Evolutionary conservation across 2,888 invertebrate species (phyloP), one percentile per base, ranked within the genome.

Genomic region (Archips crataeganus): DNA sequence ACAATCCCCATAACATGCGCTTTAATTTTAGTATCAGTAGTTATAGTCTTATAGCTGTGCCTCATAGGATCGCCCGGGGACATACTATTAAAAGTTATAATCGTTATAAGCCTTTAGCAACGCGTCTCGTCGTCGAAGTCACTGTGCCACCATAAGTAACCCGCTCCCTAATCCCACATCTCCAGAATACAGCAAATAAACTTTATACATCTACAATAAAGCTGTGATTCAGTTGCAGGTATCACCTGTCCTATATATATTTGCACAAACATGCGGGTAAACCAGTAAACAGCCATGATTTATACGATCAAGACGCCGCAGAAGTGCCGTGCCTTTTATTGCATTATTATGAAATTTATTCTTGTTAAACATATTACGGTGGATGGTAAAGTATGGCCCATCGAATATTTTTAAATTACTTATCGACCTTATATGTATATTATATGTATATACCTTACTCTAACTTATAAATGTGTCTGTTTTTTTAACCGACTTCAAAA

Each of bases 251-350:
- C 51, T 68, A 32, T 62, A 73, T 51, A 45, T 65, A 59, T 65
- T 70, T 62, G 66, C 65, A 61, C 60, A 70, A 62, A 65, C 66
- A 47, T 36, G n/a, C 69, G 63, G 34, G 69, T 60, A 70, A 75
- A 75, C 75, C 75, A 71, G 76, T 76, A 76, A 76, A 76, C 63
- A 64, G 42, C 70, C 71, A 76, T 77, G 79, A 80, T 79, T 81
- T 81, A 80, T 79, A 72, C 61, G 75, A 76, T 70, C 72, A 72
- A 76, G 75, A 73, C 74, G 64, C 74, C 72, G 75, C 77, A 75
- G 75, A 77, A 76, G 77, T 75, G 74, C 74, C 75, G 62, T 60
- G 75, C 76, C 63, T 77, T 77, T 79, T 79, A 78, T 79, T 77
- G 77, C 77, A 75, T 76, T 77, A 66, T 75, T 75, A 76, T 65